phyloP scores from a whole-genome alignment of 2,888 invertebrate species.

The Ophion ventricosus region DNA sequence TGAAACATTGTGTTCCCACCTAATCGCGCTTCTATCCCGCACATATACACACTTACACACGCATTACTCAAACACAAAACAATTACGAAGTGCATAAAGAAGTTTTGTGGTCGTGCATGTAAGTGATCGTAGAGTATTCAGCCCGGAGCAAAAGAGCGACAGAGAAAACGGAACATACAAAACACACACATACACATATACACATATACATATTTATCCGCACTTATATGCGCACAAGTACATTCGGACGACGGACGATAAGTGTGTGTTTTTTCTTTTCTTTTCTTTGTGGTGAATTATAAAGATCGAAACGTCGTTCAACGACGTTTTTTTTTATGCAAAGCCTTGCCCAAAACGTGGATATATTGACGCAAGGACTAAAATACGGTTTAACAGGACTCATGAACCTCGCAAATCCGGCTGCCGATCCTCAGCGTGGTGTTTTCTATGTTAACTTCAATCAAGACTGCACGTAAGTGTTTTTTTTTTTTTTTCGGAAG shows the following conservation, averaged over 20 bases:
- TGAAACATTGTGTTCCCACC: constrained; percentile 48
- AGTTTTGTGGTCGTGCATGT: constrained; percentile 32
- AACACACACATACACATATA: constrained; percentile 41
- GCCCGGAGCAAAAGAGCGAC: constrained; percentile 12
- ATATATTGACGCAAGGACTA: constrained; percentile 84
- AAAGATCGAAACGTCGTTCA: constrained; percentile 51
- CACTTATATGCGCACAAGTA: constrained; percentile 25
- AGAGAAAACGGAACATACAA: constrained; percentile 30
- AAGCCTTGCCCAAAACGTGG: constrained; percentile 83
- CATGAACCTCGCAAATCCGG: constrained; percentile 93
- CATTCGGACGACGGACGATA: constrained; percentile 4
- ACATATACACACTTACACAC: constrained; percentile 26
- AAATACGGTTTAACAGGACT: constrained; percentile 87
- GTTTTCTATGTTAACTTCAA: constrained; percentile 98
- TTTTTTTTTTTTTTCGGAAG: neutral
- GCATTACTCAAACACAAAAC: constrained; percentile 18
- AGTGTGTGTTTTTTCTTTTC: constrained; percentile 67
- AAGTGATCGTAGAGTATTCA: constrained; percentile 25
- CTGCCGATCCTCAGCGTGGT: constrained; percentile 91
- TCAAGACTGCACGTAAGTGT: constrained; percentile 98
- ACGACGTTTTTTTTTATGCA: constrained; percentile 83
- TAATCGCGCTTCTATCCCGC: constrained; percentile 46
- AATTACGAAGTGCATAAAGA: constrained; percentile 43
- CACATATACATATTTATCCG: constrained; percentile 9
- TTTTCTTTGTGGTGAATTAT: constrained; percentile 51